These are phyloP conservation scores for Andrena marginata DNA, from an alignment of 2,888 invertebrate species.

Conservation along the genomic window DNA sequence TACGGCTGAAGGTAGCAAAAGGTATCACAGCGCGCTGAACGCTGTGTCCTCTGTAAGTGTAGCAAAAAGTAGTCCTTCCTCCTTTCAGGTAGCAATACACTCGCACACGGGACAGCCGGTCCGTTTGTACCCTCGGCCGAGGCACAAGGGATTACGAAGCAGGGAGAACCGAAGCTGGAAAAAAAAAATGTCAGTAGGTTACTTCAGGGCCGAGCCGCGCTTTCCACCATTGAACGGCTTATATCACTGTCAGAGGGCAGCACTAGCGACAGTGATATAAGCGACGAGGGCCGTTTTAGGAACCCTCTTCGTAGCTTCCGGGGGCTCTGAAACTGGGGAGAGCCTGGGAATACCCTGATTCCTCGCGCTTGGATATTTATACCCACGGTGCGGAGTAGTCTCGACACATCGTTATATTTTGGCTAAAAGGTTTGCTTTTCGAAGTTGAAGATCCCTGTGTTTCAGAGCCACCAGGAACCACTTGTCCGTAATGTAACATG, in stretches of 20 bases:
- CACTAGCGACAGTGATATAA: background rate
- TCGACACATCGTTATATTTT: background rate
- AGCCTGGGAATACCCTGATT: background rate
- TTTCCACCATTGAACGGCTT: slow-evolving; percentile 4
- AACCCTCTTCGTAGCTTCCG: background rate
- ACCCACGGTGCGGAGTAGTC: background rate
- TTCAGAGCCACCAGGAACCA: slow-evolving; percentile 1
- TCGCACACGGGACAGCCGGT: slow-evolving; percentile 45
- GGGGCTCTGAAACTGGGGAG: background rate
- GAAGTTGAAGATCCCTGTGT: background rate
- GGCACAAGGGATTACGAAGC: slow-evolving; percentile 28
- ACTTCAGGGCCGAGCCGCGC: slow-evolving; percentile 19
- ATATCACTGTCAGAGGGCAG: background rate
- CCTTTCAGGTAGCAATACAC: slow-evolving; percentile 69
- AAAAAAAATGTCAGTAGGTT: slow-evolving; percentile 19
- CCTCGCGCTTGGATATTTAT: background rate
- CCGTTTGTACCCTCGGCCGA: slow-evolving; percentile 45
- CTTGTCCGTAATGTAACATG: slow-evolving; percentile 2
- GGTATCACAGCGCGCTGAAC: slow-evolving; percentile 54
- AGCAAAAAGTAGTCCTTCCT: slow-evolving; percentile 73
- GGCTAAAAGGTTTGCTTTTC: background rate
- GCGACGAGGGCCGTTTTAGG: background rate
- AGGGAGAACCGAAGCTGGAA: slow-evolving; percentile 35
- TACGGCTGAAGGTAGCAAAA: slow-evolving; percentile 59
- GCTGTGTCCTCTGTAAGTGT: slow-evolving; percentile 59